Conservation (phyloP, 2,888 invertebrate species). For the Bursaphelenchus okinawaensis region DNA sequence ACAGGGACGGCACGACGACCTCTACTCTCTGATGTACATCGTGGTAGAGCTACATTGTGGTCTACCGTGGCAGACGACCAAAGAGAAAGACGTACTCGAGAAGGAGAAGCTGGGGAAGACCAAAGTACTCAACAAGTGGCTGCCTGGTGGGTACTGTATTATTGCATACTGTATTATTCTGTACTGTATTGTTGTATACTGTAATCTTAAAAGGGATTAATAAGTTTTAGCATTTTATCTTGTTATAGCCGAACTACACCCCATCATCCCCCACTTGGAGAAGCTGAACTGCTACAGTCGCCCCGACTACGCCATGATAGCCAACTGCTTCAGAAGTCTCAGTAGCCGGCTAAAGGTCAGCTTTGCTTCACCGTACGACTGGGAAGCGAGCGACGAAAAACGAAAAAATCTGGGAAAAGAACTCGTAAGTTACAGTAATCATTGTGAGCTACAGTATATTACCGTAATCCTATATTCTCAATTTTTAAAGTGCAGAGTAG, state of each 20-base stretch:
- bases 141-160: constrained; percentile 28
- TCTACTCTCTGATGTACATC: constrained; percentile 28
- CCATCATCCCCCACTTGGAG: constrained; percentile 30
- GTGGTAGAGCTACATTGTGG: constrained; percentile 65
- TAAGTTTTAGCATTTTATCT: no score
- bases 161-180: no score
- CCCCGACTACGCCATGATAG: constrained; percentile 35
- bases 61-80: constrained; percentile 43
- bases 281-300: constrained; percentile 34
- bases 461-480: no score
- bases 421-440: constrained; percentile 9
- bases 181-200: no score
- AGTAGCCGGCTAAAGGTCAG: constrained; percentile 17
- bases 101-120: constrained; percentile 30
- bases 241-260: constrained; percentile 22
- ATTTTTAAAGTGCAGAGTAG: no score
- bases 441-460: no score
- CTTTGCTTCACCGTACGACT: constrained; percentile 24
- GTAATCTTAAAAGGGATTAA: no score
- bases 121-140: constrained; percentile 32
- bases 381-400: constrained; percentile 23
- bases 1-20: constrained; percentile 34
- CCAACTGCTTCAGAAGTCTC: constrained; percentile 16
- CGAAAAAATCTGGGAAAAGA: background rate
- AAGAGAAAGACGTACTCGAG: constrained; percentile 28